phyloP scores from a whole-genome alignment of 92 coral and sea anemone genomes.

The Umimayanthus chanpuru region DNA sequence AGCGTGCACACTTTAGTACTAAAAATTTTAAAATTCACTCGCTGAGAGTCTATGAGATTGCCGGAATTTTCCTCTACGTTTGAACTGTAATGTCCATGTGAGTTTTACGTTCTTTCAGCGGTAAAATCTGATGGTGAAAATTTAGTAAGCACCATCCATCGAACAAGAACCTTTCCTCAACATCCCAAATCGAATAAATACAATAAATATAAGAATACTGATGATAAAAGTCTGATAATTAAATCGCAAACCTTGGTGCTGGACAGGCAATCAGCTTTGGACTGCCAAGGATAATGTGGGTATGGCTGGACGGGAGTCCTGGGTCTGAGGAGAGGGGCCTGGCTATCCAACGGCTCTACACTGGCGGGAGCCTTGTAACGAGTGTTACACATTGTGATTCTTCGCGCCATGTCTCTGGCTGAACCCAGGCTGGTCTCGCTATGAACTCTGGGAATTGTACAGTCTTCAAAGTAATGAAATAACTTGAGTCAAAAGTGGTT shows the following conservation, averaged over 20 bases:
- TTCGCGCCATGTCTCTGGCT: slow-evolving; percentile 81
- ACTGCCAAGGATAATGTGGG: slow-evolving; percentile 70
- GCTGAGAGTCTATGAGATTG: too few species aligned
- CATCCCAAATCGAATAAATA: too few species aligned
- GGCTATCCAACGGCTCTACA: slow-evolving; percentile 52
- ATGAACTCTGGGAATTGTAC: slow-evolving; percentile 53
- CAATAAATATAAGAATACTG: too few species aligned
- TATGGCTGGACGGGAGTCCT: slow-evolving; percentile 71
- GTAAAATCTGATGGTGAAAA: too few species aligned
- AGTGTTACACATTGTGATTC: slow-evolving; percentile 79
- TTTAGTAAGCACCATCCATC: too few species aligned
- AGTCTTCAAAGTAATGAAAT: slow-evolving; percentile 42
- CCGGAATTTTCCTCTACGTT: too few species aligned
- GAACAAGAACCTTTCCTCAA: too few species aligned
- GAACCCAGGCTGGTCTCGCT: slow-evolving; percentile 65
- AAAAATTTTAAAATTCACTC: too few species aligned
- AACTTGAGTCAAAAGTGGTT: background rate
- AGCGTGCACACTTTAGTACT: too few species aligned
- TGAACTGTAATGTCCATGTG: too few species aligned
- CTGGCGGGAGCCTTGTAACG: slow-evolving; percentile 65
- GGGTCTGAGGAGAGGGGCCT: slow-evolving; percentile 68
- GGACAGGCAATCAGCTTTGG: slow-evolving; percentile 68
- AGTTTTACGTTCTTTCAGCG: too few species aligned
- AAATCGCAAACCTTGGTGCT: slow-evolving; percentile 75
- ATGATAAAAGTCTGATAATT: background rate